Evolutionary conservation across 2,113 vertebrate genomes (phyloP), one percentile per base, ranked within the genome.

Genomic region (Alaudala cheleensis): DNA sequence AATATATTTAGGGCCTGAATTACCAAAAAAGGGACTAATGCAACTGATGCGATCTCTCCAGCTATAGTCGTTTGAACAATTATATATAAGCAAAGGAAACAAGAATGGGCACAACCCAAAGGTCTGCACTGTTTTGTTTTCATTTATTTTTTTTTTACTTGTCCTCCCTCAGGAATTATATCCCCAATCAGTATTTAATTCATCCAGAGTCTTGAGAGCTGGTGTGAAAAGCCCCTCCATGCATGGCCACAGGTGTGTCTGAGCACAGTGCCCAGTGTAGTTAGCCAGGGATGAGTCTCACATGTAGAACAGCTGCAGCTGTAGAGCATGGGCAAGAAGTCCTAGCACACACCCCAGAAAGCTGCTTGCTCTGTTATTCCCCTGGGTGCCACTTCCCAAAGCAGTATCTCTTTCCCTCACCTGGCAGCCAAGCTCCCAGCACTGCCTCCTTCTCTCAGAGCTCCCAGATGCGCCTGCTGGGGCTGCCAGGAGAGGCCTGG

Each of bases 11-110:
- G 90, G 94, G 95, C 90, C 96, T 1, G 94, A 96, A 96, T 95
- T 97, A 96, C 93, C 94, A 96, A 95, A 95, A 95, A 96, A 95
- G 90, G 93, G 96, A 88, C 77, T 96, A 95, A 95, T 95, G 84
- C 95, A 97, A 87, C 94, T 96, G 95, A 96, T 96, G 96, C 73
- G 90, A 94, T 95, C 95, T 94, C 95, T 96, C 90, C 94, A 95
- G 90, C 95, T 96, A 74, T 96, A 97, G 93, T 96, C 90, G 93
- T 95, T 96, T 97, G 96, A 97, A 89, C 93, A 95, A 64, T 96
- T 94, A 92, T 92, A 90, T 94, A 96, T 97, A 96, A 97, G 72
- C 85, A 96, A 96, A 96, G 96, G 92, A 96, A 97, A 95, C 95
- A 93, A 96, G 92, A 95, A 86, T 94, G 93, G 94, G 93, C 93